phyloP scores from a whole-genome alignment of 2,797 vertebrate genomes.

The Enteromius thamalakanensis region DNA sequence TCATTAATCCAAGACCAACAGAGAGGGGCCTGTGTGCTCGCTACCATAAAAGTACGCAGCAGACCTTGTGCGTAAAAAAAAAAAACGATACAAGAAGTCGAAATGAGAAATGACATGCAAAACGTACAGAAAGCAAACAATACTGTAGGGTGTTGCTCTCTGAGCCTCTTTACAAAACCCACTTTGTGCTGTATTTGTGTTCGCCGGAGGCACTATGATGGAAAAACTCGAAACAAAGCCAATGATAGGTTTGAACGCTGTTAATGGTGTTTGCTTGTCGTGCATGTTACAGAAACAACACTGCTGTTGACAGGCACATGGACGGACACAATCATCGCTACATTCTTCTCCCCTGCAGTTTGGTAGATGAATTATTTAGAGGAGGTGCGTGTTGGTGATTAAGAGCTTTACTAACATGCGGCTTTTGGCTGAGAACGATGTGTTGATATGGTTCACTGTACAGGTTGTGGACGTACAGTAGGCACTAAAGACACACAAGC shows the following conservation, averaged over 20 bases:
- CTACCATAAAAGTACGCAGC: slow-evolving; percentile 16
- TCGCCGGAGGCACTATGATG: neutral
- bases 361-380: slow-evolving; percentile 28
- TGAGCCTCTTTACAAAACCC: neutral
- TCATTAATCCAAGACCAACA: slow-evolving; percentile 58
- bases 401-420: slow-evolving; percentile 31
- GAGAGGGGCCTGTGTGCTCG: slow-evolving; percentile 35
- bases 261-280: slow-evolving; percentile 18
- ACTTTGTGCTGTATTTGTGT: neutral
- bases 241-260: neutral
- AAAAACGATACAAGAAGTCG: slow-evolving; percentile 4
- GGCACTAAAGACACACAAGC: neutral
- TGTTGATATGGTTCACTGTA: slow-evolving; percentile 5
- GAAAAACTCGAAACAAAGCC: slow-evolving; percentile 7
- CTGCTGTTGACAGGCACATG: slow-evolving; percentile 13
- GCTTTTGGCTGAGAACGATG: neutral
- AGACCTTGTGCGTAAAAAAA: neutral
- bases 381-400: slow-evolving; percentile 9
- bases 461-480: neutral
- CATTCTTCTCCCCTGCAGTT: slow-evolving; percentile 23
- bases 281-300: slow-evolving; percentile 16
- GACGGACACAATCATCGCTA: slow-evolving; percentile 19
- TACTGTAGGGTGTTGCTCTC: neutral
- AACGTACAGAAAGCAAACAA: neutral
- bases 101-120: slow-evolving; percentile 5